Evolutionary conservation across 2,888 invertebrate species (phyloP).

Genomic region (Caenorhabditis japonica): DNA sequence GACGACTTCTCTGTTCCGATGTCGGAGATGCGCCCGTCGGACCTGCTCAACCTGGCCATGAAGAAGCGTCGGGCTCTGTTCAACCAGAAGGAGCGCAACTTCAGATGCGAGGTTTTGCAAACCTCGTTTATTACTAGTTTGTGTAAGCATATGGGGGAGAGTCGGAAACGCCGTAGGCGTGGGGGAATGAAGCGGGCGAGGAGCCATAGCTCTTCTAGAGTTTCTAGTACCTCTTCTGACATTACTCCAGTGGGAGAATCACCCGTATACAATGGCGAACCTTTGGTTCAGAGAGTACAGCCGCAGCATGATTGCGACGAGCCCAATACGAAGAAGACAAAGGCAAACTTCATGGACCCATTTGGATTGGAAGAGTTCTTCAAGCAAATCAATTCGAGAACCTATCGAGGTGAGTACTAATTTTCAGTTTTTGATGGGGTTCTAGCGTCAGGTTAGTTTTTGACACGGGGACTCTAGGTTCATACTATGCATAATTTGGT

Average conservation of each 20-base stretch:
- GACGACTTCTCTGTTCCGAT: slow-evolving; percentile 34
- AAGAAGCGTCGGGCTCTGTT: slow-evolving; percentile 63
- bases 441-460: slow-evolving; percentile 12
- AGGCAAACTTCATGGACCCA: slow-evolving; percentile 57
- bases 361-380: slow-evolving; percentile 66
- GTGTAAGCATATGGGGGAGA: slow-evolving; percentile 72
- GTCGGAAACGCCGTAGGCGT: slow-evolving; percentile 64
- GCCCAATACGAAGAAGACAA: slow-evolving; percentile 43
- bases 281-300: slow-evolving; percentile 49
- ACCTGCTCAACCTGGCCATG: slow-evolving; percentile 66
- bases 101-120: slow-evolving; percentile 66
- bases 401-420: slow-evolving; percentile 45
- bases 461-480: slow-evolving; percentile 22
- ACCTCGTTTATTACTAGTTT: slow-evolving; percentile 67
- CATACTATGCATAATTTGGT: slow-evolving; percentile 9
- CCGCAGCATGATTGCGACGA: slow-evolving; percentile 36
- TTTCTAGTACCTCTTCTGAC: slow-evolving; percentile 32
- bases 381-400: slow-evolving; percentile 37
- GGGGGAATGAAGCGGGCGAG: slow-evolving; percentile 52
- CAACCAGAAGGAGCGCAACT: slow-evolving; percentile 60
- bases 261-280: slow-evolving; percentile 37
- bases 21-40: slow-evolving; percentile 54
- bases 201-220: slow-evolving; percentile 26
- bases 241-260: slow-evolving; percentile 20
- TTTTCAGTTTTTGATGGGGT: not conserved